Base-by-base conservation (phyloP, 2,797 vertebrate species). In the Liasis olivaceus region DNA sequence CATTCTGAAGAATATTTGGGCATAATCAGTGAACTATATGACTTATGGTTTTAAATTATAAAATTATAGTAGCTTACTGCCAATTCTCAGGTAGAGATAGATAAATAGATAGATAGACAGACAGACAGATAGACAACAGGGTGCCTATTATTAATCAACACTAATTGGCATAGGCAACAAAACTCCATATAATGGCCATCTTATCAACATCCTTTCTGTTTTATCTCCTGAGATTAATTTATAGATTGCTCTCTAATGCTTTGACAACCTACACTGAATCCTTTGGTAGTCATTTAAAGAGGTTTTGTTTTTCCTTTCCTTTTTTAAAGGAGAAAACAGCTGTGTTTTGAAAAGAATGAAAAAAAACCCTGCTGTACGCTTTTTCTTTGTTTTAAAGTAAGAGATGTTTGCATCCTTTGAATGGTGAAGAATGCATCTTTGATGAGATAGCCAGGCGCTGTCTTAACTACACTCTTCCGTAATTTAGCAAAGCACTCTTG, bases 401-500 rank as follows among this genome's bases (percentile, higher is more conserved):
- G 14, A 95, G 94, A 92, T 90, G 0, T 36, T 17, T 0, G 2
- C 9, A 17, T 24, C 85, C 62, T 92, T 92, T 63, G 90, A 85
- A 93, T 89, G 0, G 0, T 64, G 13, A 85, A 58, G 89, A 93
- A 92, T 60, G 90, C 91, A 95, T 85, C 2, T 92, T 64, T 0
- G 63, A 94, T 58, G 86, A 94, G 93, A 94, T 62, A 62, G 91
- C 66, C 92, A 96, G 91, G 90, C 94, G 85, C 24, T 5, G 0
- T 86, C 93, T 93, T 20, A 60, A 85, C 90, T 93, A 58, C 85
- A 77, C 69, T 92, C 90, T 31, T 26, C 36, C 90, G 89, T 42
- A 94, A 93, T 2, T 92, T 81, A 95, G 87, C 69, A 96, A 91
- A 90, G 93, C 3, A 63, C 28, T 56, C 93, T 94, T 91, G 89